These are phyloP conservation scores for Sarcophaga caerulescens DNA, from an alignment of 2,888 invertebrate genomes.

Conservation along the genomic window DNA sequence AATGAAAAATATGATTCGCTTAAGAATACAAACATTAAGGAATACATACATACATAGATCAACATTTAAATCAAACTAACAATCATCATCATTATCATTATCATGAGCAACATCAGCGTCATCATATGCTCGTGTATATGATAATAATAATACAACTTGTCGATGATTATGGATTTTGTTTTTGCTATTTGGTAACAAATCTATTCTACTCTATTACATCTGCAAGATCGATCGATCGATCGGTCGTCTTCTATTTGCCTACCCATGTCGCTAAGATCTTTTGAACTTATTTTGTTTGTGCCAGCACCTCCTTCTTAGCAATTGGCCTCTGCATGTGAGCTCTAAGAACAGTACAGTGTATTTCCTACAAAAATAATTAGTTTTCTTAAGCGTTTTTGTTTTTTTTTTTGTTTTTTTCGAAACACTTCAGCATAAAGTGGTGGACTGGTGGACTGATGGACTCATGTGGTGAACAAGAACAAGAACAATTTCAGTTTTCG, in stretches of 20 bases:
- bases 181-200: constrained; percentile 18
- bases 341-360: background rate
- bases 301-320: constrained; percentile 10
- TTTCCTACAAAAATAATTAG: constrained; percentile 47
- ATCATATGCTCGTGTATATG: background rate
- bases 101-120: constrained; percentile 4
- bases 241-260: background rate
- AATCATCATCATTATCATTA: constrained; percentile 32
- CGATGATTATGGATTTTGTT: constrained; percentile 37
- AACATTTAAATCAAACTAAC: background rate
- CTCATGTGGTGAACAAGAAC: constrained; percentile 61
- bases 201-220: constrained; percentile 16
- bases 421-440: constrained; percentile 16
- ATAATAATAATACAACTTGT: constrained; percentile 38
- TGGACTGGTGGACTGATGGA: constrained; percentile 26
- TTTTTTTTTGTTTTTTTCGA: constrained; percentile 2
- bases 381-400: constrained; percentile 46
- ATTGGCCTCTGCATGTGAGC: constrained; percentile 21
- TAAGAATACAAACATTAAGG: background rate
- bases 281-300: constrained; percentile 55
- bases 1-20: constrained; percentile 39
- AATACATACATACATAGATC: background rate
- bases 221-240: background rate
- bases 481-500: no score
- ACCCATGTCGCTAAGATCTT: constrained; percentile 60